These are phyloP conservation scores for Hirtodrosophila alboralis DNA, from an alignment of 2,888 invertebrate species.

Conservation along the genomic window DNA sequence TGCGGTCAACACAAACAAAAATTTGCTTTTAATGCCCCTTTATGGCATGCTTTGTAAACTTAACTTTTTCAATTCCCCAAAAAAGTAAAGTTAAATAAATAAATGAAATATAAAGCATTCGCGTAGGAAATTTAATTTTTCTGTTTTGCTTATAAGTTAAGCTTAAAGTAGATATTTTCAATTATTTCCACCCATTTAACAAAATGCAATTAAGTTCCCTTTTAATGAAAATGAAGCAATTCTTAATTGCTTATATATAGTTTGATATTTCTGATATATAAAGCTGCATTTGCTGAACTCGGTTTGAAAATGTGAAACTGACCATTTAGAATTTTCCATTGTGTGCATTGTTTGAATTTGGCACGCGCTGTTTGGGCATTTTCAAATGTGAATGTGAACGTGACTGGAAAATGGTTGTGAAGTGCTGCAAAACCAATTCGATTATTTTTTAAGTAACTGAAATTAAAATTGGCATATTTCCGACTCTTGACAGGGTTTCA, in stretches of 20 bases:
- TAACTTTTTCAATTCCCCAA: conserved; percentile 23
- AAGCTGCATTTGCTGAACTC: conserved; percentile 22
- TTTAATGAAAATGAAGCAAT: conserved; percentile 9
- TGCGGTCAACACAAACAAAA: conserved; percentile 41
- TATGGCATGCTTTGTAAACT: conserved; percentile 39
- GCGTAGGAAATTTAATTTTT: conserved; percentile 13
- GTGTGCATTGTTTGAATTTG: conserved; percentile 35
- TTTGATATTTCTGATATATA: conserved; percentile 42
- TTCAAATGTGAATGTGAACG: conserved; percentile 40
- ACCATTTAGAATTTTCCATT: conserved; percentile 26
- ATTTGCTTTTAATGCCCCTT: conserved; percentile 11
- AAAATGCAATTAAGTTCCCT: conserved; percentile 48
- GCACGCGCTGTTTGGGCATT: conserved; percentile 25
- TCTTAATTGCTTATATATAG: conserved; percentile 57
- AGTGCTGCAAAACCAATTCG: conserved; percentile 28
- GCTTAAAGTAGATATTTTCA: conserved; percentile 14
- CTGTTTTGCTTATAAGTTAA: conserved; percentile 6
- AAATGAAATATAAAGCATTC: conserved; percentile 28
- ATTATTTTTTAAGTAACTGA: conserved; percentile 40
- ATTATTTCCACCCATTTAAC: conserved; percentile 19
- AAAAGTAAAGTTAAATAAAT: conserved; percentile 23
- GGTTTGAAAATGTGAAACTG: conserved; percentile 26
- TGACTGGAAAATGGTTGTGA: conserved; percentile 35
- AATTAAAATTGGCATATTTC: conserved; percentile 28
- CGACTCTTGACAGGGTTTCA: conserved; percentile 23